These are phyloP conservation scores for Nymphalis c-album DNA, from an alignment of 2,888 invertebrate species.

Conservation along the genomic window DNA sequence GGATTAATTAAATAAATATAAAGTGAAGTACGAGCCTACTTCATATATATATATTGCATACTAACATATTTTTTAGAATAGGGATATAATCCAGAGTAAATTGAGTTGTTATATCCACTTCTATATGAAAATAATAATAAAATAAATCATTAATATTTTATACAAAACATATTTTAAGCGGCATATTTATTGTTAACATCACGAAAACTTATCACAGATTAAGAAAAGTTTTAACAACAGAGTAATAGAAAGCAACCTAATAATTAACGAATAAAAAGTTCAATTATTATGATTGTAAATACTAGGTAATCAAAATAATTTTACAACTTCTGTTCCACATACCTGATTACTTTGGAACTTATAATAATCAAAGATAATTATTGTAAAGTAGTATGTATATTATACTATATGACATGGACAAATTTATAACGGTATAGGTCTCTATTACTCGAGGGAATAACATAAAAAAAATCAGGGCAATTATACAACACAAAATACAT, in stretches of 20 bases:
- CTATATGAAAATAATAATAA: not conserved
- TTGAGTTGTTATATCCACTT: not conserved
- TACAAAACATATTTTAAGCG: not conserved
- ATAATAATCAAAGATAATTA: no score
- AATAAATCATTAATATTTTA: not conserved
- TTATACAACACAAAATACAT: not conserved
- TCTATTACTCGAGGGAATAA: no score
- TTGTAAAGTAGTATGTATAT: no score
- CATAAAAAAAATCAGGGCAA: not conserved
- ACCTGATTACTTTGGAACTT: no score
- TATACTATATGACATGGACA: no score
- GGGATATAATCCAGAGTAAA: not conserved
- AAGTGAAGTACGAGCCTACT: no score
- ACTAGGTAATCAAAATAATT: not conserved
- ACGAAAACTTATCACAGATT: slow-evolving; percentile 5
- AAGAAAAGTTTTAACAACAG: not conserved
- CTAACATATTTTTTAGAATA: no score
- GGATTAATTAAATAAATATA: not conserved
- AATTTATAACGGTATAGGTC: no score
- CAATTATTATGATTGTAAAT: not conserved
- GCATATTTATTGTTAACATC: not conserved
- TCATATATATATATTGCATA: no score
- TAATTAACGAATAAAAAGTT: not conserved
- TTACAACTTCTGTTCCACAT: no score
- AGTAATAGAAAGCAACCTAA: not conserved